Conservation (phyloP, 2,797 vertebrate species). For the Falco berigora region DNA sequence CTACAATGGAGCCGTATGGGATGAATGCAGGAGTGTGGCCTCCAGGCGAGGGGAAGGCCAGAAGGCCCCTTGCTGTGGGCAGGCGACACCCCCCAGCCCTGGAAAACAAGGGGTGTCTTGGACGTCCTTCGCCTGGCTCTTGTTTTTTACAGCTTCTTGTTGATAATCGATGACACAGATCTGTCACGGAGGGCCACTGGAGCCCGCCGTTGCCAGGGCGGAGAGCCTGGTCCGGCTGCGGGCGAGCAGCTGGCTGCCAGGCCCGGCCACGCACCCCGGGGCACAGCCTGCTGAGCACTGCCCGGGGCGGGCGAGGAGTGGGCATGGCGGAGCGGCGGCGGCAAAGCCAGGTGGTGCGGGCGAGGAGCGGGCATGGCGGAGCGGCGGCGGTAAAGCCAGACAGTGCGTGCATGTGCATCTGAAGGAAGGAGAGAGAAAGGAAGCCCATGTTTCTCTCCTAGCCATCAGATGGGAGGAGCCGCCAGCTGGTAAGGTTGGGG, state of each 20-base stretch:
- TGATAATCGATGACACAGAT: background rate
- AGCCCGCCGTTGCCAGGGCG: rapidly evolving
- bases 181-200: rapidly evolving
- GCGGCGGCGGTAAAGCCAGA: rapidly evolving
- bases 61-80: background rate
- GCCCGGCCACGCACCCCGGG: rapidly evolving
- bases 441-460: background rate
- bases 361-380: rapidly evolving
- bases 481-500: background rate
- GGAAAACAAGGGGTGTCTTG: rapidly evolving
- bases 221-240: rapidly evolving
- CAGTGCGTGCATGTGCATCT: rapidly evolving
- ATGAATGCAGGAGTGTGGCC: background rate
- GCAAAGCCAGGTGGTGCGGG: too few relatives aligned
- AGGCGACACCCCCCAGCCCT: rapidly evolving
- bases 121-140: background rate
- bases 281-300: background rate
- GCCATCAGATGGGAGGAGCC: background rate
- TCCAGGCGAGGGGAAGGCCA: rapidly evolving
- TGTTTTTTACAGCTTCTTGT: background rate
- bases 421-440: background rate
- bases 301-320: rapidly evolving
- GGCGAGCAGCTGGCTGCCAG: background rate
- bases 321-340: rapidly evolving
- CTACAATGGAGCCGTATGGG: background rate